Base-by-base conservation (phyloP, 2,797 vertebrate species). In the Salmo trutta region DNA sequence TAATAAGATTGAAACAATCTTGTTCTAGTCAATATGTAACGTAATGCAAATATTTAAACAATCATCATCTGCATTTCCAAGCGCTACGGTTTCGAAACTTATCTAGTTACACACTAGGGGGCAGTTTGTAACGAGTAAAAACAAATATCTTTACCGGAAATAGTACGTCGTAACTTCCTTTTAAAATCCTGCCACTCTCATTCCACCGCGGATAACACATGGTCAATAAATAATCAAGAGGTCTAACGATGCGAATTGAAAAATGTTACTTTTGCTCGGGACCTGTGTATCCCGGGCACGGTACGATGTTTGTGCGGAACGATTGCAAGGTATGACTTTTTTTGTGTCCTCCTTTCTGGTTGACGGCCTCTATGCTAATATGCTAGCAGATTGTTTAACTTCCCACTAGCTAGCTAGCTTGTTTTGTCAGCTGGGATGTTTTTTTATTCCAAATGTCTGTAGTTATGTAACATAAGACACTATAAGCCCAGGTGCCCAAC, bases 211-310 rank as follows among this genome's bases (percentile, higher is more conserved):
- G 4, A 66, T 21, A 73, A 70, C 83, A 73, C 81, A 75, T 79
- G 82, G 86, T 78, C 73, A 82, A 10, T 33, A 90, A 87, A 54
- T 33, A 79, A 62, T 33, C 21, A 56, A 69, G 75, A 15, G 10
- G 15, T 21, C 24, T 6, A 15, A 52, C 56, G 52, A 98, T 98
- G 97, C 92, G 97, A 0, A 95, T 99, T 75, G 97, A 99, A 82
- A 97, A 96, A 72, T 99, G 97, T 88, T 98, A 98, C 84, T 99
- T 99, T 85, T 99, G 98, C 84, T 99, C 97, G 17, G 97, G 95
- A 1, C 98, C 97, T 0, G 93, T 99, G 16, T 99, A 99, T 53
- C 97, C 98, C 0, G 97, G 97, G 0, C 98, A 99, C 52, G 97
- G 98, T 12, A 93, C 96, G 87, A 95, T 96, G 96, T 99, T 99